Evolutionary conservation across 2,113 vertebrate species (phyloP), one percentile per base, ranked within the genome.

Genomic region (Triplophysa dalaica): DNA sequence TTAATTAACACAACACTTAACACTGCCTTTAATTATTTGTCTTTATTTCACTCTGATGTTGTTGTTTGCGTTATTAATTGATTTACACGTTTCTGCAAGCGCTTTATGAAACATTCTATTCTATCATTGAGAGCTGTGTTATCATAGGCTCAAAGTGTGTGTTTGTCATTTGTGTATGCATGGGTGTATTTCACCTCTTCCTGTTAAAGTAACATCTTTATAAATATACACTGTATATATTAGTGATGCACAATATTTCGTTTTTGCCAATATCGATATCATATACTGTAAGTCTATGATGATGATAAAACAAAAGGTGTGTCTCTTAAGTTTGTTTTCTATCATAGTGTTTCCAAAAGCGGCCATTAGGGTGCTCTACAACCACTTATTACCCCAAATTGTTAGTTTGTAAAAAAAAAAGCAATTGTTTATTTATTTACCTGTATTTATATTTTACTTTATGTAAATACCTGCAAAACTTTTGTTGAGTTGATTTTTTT

Each of bases 1-100:
- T 91, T 91, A 91, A 92, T 92, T 90, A 91, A 89, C 86, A 50
- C 74, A 29, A 79, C 86, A 85, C 88, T 89, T 88, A 84, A 87
- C 86, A 88, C 87, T 78, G 86, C 45, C 64, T 78, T 87, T 86
- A 86, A 84, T 88, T 89, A 81, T 87, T 87, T 84, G 11, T 78
- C 84, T 83, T 87, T 84, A 86, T 90, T 88, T 87, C 81, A 70
- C 75, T 81, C 84, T 86, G 87, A 90, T 93, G 91, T 87, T 84
- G 88, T 87, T 89, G 89, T 90, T 90, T 90, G 65, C 54, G 83
- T 84, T 82, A 87, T 82, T 85, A 89, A 89, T 85, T 81, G 84
- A 87, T 87, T 86, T 80, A 83, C 87, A 78, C 10, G 21, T 82
- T 67, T 67, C 77, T 83, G 16, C 69, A 70, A 79, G 83, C 64